Conservation (phyloP, 2,113 vertebrate species). For the Anarrhichthys ocellatus region DNA sequence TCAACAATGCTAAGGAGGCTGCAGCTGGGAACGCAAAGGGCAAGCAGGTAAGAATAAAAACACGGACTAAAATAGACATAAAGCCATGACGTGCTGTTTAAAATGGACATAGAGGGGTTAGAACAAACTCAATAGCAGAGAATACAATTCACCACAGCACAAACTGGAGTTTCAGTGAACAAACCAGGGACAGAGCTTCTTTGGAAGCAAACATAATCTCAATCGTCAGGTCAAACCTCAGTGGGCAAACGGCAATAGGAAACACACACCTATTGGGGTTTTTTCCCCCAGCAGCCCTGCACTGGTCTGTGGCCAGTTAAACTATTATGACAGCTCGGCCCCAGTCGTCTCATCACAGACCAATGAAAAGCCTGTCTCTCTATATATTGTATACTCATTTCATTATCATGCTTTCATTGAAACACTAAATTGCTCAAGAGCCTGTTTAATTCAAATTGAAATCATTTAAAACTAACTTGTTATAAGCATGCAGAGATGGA, state of each 20-base stretch:
- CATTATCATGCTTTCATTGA: too few species aligned
- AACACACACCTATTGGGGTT: not conserved
- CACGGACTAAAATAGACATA: not conserved
- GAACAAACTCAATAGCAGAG: not conserved
- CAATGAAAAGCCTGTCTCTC: not conserved
- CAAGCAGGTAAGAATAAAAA: conserved; percentile 42
- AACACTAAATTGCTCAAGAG: too few species aligned
- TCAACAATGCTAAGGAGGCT: conserved; percentile 19
- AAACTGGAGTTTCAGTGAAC: not conserved
- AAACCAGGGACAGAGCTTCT: not conserved
- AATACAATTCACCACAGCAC: not conserved
- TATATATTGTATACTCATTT: too few species aligned
- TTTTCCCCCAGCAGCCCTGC: too few species aligned
- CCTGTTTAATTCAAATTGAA: too few species aligned
- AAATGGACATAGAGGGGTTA: not conserved
- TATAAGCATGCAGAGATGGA: not conserved
- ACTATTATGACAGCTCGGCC: not conserved
- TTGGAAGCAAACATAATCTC: not conserved
- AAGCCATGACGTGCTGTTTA: not conserved
- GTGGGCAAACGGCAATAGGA: not conserved
- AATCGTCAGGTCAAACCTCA: conserved; percentile 15
- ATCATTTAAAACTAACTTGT: not conserved
- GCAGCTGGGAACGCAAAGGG: not conserved
- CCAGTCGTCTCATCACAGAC: not conserved
- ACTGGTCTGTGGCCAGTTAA: not conserved